phyloP scores from a whole-genome alignment of 2,888 invertebrate genomes.

The Junonia oenone region DNA sequence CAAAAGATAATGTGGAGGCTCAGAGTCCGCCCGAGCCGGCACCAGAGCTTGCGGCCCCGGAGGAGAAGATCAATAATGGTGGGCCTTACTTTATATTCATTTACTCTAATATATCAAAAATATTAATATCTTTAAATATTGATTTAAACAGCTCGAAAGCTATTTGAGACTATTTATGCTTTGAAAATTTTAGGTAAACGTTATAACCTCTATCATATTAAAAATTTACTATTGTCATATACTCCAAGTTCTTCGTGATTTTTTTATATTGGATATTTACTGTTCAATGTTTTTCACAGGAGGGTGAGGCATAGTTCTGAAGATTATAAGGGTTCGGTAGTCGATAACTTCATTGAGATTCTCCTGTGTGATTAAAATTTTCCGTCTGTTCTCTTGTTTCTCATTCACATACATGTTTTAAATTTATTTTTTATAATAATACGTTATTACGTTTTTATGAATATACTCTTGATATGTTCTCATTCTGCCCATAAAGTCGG shows the following conservation, averaged over 20 bases:
- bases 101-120: too few relatives aligned
- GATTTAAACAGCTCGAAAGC: background rate
- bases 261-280: background rate
- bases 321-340: background rate
- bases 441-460: too few relatives aligned
- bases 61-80: constrained; percentile 46
- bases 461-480: too few relatives aligned
- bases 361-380: too few relatives aligned
- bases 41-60: constrained; percentile 30
- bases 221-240: background rate
- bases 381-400: background rate
- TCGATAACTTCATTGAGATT: background rate
- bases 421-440: too few relatives aligned
- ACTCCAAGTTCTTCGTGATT: background rate
- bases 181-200: background rate
- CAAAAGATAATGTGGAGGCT: constrained; percentile 28
- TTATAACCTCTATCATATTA: background rate
- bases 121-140: background rate
- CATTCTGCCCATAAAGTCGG: too few relatives aligned
- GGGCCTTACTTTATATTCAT: constrained; percentile 32
- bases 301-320: background rate
- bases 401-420: too few relatives aligned
- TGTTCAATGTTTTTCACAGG: background rate
- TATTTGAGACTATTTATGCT: too few relatives aligned
- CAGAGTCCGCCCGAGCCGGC: constrained; percentile 29